phyloP scores from a whole-genome alignment of 2,888 invertebrate species.

The Matsumyia berberina region DNA sequence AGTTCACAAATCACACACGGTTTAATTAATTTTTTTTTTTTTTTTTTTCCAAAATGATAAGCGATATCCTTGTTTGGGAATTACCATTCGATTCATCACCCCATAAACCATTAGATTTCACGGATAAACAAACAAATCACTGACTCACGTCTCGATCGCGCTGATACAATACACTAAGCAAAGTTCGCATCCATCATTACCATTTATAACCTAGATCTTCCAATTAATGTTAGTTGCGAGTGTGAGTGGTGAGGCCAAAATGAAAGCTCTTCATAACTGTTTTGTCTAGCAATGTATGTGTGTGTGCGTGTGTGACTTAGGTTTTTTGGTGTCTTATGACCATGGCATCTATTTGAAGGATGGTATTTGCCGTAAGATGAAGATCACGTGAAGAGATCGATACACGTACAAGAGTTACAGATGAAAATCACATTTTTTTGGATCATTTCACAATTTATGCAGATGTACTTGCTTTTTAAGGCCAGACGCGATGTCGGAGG shows the following conservation, averaged over 20 bases:
- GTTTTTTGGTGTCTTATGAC: conserved; percentile 41
- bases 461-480: conserved; percentile 7
- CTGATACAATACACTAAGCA: conserved; percentile 53
- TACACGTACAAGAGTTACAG: conserved; percentile 29
- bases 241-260: conserved; percentile 28
- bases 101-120: conserved; percentile 50
- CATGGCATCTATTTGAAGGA: conserved; percentile 70
- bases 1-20: conserved; percentile 39
- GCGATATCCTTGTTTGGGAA: background rate
- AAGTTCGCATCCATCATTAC: conserved; percentile 41
- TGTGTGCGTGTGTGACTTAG: conserved; percentile 4
- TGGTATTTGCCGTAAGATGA: conserved; percentile 41
- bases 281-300: background rate
- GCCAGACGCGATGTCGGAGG: conserved; percentile 13
- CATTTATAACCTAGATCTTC: conserved; percentile 62
- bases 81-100: conserved; percentile 61
- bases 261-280: conserved; percentile 41
- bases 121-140: conserved; percentile 26
- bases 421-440: conserved; percentile 32
- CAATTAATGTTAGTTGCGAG: conserved; percentile 23
- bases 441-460: conserved; percentile 41
- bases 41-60: background rate
- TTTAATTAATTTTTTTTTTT: background rate
- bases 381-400: conserved; percentile 39
- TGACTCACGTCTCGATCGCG: conserved; percentile 49